A percentile compares a stretch with the other conserved stretches of the same genome.
These are phyloP conservation scores for Pomacea canaliculata DNA, from an alignment of 2,888 invertebrate genomes.

Conservation along the genomic window DNA sequence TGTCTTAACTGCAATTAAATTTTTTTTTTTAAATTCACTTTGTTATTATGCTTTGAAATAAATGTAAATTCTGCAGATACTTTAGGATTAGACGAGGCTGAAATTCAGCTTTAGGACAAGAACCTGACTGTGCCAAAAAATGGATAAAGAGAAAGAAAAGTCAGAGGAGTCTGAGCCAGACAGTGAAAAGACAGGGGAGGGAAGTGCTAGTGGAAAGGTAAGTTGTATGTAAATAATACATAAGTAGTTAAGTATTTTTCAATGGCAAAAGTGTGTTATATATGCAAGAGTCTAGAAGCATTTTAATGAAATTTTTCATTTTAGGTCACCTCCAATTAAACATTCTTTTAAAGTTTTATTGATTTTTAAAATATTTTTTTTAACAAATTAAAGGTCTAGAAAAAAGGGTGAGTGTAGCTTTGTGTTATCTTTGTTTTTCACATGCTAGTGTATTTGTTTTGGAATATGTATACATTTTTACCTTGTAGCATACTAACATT, in stretches of 20 bases:
- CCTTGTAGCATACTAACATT: too few relatives aligned
- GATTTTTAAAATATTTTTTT: not conserved
- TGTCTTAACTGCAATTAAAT: too few relatives aligned
- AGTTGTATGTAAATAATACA: not conserved
- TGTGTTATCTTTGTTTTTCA: too few relatives aligned
- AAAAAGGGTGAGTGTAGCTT: too few relatives aligned
- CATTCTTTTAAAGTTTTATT: not conserved
- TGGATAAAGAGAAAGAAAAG: slow-evolving; percentile 17
- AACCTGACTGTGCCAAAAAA: not conserved
- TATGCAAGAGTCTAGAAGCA: not conserved
- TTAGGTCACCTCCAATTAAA: not conserved
- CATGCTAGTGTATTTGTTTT: too few relatives aligned
- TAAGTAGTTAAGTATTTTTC: too few relatives aligned
- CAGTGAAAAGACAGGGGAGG: slow-evolving; percentile 4
- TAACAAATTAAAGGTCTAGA: not conserved
- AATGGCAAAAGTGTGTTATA: not conserved
- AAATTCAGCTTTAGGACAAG: too few relatives aligned
- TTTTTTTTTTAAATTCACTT: too few relatives aligned
- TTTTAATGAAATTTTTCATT: not conserved
- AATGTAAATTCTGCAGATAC: too few relatives aligned
- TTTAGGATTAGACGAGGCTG: too few relatives aligned
- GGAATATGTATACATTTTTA: too few relatives aligned
- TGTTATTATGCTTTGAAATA: too few relatives aligned
- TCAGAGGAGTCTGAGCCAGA: not conserved
- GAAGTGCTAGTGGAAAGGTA: slow-evolving; percentile 13